Percentiles rank a stretch among this genome's conserved stretches.
These are phyloP conservation scores for Heliconius himera DNA, from an alignment of 1,140 invertebrate genomes.

Conservation along the genomic window DNA sequence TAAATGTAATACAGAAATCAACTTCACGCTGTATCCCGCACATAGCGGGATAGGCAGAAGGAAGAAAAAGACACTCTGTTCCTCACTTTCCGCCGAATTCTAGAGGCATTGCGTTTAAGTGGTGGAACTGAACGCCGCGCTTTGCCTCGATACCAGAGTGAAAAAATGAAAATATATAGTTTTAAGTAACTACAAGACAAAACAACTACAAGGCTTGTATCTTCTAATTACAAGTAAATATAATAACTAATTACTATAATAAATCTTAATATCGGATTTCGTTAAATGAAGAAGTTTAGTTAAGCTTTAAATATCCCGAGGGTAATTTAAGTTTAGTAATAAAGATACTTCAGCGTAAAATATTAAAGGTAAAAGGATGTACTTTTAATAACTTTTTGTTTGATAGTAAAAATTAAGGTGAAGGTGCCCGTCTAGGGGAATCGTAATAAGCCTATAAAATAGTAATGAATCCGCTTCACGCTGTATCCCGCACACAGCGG, in stretches of 20 bases:
- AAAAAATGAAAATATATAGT: too few species aligned
- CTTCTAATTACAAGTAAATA: background rate
- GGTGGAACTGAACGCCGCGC: too few species aligned
- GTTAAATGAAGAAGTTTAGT: slow-evolving; percentile 18
- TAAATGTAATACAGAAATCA: too few species aligned
- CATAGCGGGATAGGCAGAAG: too few species aligned
- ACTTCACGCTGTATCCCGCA: too few species aligned
- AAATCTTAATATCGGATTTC: slow-evolving; percentile 19
- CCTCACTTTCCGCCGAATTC: too few species aligned
- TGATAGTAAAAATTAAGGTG: slow-evolving; percentile 40
- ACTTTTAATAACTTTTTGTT: slow-evolving; percentile 39
- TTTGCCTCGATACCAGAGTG: too few species aligned
- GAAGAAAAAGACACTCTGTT: too few species aligned
- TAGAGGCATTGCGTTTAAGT: too few species aligned
- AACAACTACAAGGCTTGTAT: too few species aligned
- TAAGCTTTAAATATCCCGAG: slow-evolving; percentile 17
- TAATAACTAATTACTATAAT: slow-evolving; percentile 16
- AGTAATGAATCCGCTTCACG: background rate
- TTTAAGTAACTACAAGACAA: too few species aligned
- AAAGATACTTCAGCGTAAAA: slow-evolving; percentile 31
- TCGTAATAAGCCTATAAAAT: background rate
- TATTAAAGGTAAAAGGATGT: slow-evolving; percentile 21
- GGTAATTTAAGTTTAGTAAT: slow-evolving; percentile 25
- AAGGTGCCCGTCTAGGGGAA: background rate
- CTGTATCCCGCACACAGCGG: too few species aligned